Evolutionary conservation across 2,113 vertebrate species (phyloP).

Genomic region (Dendrocopos noguchii): DNA sequence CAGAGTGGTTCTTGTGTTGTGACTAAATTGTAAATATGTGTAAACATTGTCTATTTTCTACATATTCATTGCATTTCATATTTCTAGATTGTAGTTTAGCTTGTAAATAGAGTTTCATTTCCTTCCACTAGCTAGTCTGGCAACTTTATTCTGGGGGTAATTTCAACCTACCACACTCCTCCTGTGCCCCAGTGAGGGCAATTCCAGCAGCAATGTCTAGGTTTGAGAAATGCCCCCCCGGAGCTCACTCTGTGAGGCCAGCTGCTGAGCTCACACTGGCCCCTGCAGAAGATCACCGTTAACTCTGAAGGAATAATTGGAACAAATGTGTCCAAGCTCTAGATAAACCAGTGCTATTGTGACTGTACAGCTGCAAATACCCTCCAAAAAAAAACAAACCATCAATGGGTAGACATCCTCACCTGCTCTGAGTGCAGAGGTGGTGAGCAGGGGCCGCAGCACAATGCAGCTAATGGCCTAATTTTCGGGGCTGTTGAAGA

Average conservation of each 20-base stretch:
- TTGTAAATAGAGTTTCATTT: too few relatives aligned
- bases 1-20: too few relatives aligned
- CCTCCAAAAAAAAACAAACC: neutral
- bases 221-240: neutral
- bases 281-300: neutral
- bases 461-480: neutral
- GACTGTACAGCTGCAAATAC: neutral
- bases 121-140: too few relatives aligned
- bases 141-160: too few relatives aligned
- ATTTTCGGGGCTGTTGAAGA: constrained; percentile 20
- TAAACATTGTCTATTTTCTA: too few relatives aligned
- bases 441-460: neutral
- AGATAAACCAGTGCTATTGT: neutral
- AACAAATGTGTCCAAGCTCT: neutral
- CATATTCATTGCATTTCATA: too few relatives aligned
- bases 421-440: neutral
- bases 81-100: too few relatives aligned
- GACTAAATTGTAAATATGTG: too few relatives aligned
- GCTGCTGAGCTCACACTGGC: neutral
- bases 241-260: neutral
- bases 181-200: neutral
- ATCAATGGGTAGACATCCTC: neutral
- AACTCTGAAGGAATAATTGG: neutral
- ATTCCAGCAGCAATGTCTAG: neutral
- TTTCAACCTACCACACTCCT: neutral